These are phyloP conservation scores for Tinea semifulvella DNA, from an alignment of 2,888 invertebrate genomes.

Conservation along the genomic window DNA sequence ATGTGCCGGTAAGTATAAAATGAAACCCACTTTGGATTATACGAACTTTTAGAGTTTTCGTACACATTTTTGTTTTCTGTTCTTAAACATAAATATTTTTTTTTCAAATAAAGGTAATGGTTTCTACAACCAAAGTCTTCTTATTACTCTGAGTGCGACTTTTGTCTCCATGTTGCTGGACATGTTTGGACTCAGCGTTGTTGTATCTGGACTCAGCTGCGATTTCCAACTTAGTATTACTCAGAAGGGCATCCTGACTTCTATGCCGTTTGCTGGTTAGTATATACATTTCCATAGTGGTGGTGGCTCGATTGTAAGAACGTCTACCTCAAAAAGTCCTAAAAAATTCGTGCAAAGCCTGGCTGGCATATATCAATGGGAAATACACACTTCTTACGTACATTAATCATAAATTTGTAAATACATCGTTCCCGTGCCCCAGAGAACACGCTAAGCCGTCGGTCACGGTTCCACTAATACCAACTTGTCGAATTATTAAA, in stretches of 20 bases:
- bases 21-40: background rate
- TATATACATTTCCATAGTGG: too few species aligned
- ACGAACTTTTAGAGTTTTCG: background rate
- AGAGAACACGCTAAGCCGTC: too few species aligned
- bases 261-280: slow-evolving; percentile 71
- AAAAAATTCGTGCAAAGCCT: too few species aligned
- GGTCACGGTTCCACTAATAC: too few species aligned
- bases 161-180: slow-evolving; percentile 31
- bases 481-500: too few species aligned
- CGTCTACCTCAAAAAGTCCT: too few species aligned
- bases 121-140: slow-evolving; percentile 28
- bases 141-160: slow-evolving; percentile 26
- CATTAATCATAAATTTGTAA: too few species aligned
- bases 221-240: slow-evolving; percentile 39
- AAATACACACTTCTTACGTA: too few species aligned
- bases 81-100: background rate
- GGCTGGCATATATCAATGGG: too few species aligned
- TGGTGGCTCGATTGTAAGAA: too few species aligned
- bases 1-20: slow-evolving; percentile 26
- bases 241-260: slow-evolving; percentile 70
- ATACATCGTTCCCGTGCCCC: too few species aligned
- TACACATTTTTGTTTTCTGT: background rate
- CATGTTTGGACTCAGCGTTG: slow-evolving; percentile 36
- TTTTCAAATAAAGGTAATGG: slow-evolving; percentile 28
- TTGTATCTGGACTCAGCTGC: slow-evolving; percentile 30